Conservation (phyloP, 2,113 vertebrate genomes). For the Passerina amoena region DNA sequence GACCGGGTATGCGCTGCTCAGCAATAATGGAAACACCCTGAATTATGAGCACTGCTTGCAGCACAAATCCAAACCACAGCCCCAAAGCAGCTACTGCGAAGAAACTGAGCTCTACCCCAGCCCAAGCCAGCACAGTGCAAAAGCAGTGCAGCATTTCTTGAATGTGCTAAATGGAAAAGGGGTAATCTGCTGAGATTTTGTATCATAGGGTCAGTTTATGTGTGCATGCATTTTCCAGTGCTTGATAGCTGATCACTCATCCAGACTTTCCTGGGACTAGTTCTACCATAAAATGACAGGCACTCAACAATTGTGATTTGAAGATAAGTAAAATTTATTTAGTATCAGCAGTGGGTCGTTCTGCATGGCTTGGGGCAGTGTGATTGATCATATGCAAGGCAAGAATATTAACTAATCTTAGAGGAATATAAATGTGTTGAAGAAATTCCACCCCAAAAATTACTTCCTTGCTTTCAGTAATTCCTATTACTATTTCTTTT, state of each 20-base stretch:
- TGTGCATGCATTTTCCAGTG: neutral
- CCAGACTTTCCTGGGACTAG: neutral
- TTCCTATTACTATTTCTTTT: neutral
- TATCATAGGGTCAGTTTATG: neutral
- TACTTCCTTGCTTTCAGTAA: neutral
- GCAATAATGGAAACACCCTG: neutral
- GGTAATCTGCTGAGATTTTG: neutral
- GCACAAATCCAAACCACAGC: neutral
- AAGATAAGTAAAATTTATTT: neutral
- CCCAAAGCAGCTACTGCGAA: neutral
- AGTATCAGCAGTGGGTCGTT: neutral
- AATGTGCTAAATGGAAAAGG: neutral
- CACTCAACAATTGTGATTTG: neutral
- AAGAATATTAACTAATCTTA: neutral
- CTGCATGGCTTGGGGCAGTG: neutral
- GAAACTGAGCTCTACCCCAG: neutral
- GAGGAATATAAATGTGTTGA: neutral
- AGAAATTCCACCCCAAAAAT: neutral
- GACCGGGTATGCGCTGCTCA: neutral
- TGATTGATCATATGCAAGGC: neutral
- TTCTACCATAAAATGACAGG: neutral
- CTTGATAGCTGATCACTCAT: neutral
- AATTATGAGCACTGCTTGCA: neutral
- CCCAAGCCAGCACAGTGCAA: neutral
- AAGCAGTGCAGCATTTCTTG: neutral